These are phyloP conservation scores for Aporophyla nigra DNA, from an alignment of 2,888 invertebrate genomes.

Conservation along the genomic window DNA sequence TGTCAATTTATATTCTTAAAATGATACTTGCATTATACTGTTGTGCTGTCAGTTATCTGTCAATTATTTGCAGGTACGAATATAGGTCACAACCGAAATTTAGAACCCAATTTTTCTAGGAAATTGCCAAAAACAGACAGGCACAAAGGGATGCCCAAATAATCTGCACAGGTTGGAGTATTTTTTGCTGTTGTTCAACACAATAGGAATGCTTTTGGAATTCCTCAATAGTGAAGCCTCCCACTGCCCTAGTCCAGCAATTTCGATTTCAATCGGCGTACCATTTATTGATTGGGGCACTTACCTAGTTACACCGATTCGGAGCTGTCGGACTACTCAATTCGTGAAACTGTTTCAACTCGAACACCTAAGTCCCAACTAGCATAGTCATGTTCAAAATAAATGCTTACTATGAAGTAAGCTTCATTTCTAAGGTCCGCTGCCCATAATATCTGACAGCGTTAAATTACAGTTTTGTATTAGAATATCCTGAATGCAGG, in stretches of 20 bases:
- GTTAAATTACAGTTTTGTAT: constrained; percentile 42
- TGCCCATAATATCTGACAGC: constrained; percentile 10
- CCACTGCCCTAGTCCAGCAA: constrained; percentile 44
- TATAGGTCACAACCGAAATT: constrained; percentile 37
- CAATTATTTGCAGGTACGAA: constrained; percentile 42
- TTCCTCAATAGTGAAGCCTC: constrained; percentile 18
- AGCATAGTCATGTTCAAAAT: constrained; percentile 11
- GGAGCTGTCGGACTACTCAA: constrained; percentile 27
- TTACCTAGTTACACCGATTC: constrained; percentile 49
- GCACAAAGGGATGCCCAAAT: constrained; percentile 43
- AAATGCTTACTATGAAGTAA: neutral
- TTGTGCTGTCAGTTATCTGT: constrained; percentile 22
- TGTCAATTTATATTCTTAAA: constrained; percentile 43
- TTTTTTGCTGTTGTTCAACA: constrained; percentile 51
- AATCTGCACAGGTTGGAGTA: constrained; percentile 24
- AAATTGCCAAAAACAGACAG: constrained; percentile 9
- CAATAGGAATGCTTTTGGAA: constrained; percentile 27
- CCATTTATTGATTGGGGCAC: constrained; percentile 55
- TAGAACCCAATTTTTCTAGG: constrained; percentile 21
- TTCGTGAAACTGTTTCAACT: constrained; percentile 38
- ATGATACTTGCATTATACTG: constrained; percentile 4
- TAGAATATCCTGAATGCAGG: constrained; percentile 35
- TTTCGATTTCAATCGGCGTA: constrained; percentile 54
- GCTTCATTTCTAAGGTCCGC: neutral
- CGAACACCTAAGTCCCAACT: constrained; percentile 3